Conservation (phyloP, 2,113 vertebrate species). For the Propithecus coquereli region DNA sequence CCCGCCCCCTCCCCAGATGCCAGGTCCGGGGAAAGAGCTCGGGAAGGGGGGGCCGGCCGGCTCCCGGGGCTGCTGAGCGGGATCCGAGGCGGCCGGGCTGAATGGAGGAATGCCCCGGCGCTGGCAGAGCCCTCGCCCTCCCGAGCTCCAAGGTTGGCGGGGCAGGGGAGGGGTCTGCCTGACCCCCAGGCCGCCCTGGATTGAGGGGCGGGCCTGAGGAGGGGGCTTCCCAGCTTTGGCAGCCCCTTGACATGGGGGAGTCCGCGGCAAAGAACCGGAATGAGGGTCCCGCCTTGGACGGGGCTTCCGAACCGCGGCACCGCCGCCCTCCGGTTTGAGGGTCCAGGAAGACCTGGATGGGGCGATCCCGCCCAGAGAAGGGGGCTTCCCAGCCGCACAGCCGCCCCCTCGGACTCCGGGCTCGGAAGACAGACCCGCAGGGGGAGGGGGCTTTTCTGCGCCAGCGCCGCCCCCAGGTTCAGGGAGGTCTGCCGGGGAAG, state of each 20-base stretch:
- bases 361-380: constrained; percentile 1
- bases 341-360: not conserved
- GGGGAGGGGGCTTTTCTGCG: constrained; percentile 48
- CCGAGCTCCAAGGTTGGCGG: not conserved
- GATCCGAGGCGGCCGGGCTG: constrained; percentile 1
- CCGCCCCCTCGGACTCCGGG: constrained; percentile 30
- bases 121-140: not conserved
- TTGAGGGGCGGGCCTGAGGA: not conserved
- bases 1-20: constrained; percentile 45
- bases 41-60: not conserved
- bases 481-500: not conserved
- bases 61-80: not conserved
- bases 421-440: constrained; percentile 12
- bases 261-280: not conserved
- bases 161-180: not conserved
- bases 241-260: not conserved
- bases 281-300: not conserved
- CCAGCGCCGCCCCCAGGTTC: constrained; percentile 30
- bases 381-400: constrained; percentile 21
- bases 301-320: constrained; percentile 2
- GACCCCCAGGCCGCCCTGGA: not conserved
- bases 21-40: not conserved
- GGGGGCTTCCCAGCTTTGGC: constrained; percentile 21
- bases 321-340: not conserved
- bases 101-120: not conserved